phyloP scores from a whole-genome alignment of 1,140 invertebrate genomes.

The Lepidurus couesii region DNA sequence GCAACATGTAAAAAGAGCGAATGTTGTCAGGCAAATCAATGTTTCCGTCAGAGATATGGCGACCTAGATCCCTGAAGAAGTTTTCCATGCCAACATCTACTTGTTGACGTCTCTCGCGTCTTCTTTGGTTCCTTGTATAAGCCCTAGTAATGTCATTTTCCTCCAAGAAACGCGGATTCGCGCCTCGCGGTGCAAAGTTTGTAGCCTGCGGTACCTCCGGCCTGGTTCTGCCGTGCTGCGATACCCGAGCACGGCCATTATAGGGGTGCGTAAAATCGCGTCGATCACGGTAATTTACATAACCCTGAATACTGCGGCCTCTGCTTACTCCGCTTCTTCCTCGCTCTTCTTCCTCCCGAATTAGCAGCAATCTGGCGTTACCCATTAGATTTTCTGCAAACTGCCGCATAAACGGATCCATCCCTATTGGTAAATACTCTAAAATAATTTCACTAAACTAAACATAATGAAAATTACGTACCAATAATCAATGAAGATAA shows the following conservation, averaged over 20 bases:
- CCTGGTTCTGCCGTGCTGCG: neutral
- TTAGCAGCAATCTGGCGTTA: neutral
- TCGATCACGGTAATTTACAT: neutral
- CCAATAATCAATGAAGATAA: slow-evolving; percentile 7
- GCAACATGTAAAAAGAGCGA: neutral
- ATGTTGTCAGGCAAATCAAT: neutral
- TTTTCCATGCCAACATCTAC: neutral
- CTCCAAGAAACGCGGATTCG: neutral
- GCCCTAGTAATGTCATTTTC: neutral
- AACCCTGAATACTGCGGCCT: neutral
- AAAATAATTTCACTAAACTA: neutral
- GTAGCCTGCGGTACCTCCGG: neutral
- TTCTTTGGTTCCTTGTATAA: neutral
- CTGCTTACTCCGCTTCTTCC: neutral
- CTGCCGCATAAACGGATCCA: neutral
- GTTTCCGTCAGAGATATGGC: neutral
- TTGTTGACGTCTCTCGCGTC: neutral
- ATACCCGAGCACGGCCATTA: neutral
- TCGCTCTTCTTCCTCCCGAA: neutral
- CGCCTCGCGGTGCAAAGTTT: neutral
- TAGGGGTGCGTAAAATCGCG: neutral
- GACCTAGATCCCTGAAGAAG: neutral
- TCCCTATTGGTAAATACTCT: neutral
- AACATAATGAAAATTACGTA: neutral
- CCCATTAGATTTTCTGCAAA: neutral